These are phyloP conservation scores for Parapristionchus giblindavisi DNA, from an alignment of 2,888 invertebrate species.

Conservation along the genomic window DNA sequence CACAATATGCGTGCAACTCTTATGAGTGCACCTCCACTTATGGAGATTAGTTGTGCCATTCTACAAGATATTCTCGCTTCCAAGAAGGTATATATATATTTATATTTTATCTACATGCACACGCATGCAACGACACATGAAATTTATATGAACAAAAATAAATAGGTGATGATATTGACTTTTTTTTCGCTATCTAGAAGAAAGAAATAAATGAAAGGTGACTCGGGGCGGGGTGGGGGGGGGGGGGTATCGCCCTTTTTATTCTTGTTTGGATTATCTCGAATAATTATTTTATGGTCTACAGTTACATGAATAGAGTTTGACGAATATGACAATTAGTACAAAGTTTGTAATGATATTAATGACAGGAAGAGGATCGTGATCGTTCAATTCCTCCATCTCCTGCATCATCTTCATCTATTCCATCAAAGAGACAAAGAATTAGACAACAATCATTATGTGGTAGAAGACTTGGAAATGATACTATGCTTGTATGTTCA, in stretches of 20 bases:
- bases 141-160: too few relatives aligned
- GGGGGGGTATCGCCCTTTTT: too few relatives aligned
- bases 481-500: slow-evolving; percentile 49
- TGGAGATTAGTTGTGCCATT: slow-evolving; percentile 54
- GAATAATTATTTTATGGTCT: too few relatives aligned
- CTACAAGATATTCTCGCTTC: slow-evolving; percentile 39
- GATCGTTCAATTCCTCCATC: slow-evolving; percentile 11
- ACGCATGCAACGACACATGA: too few relatives aligned
- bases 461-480: slow-evolving; percentile 49
- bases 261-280: too few relatives aligned
- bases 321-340: not conserved
- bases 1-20: slow-evolving; percentile 62
- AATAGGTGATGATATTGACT: too few relatives aligned
- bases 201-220: too few relatives aligned
- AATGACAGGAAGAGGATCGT: slow-evolving; percentile 11
- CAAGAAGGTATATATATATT: slow-evolving; percentile 29
- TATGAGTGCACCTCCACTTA: slow-evolving; percentile 52
- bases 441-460: slow-evolving; percentile 56
- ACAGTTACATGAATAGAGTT: not conserved
- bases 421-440: slow-evolving; percentile 43
- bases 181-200: too few relatives aligned
- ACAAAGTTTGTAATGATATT: not conserved
- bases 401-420: slow-evolving; percentile 20
- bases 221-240: too few relatives aligned
- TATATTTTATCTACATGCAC: too few relatives aligned